Conservation (phyloP, 2,797 vertebrate genomes). For the Harpagifer antarcticus region DNA sequence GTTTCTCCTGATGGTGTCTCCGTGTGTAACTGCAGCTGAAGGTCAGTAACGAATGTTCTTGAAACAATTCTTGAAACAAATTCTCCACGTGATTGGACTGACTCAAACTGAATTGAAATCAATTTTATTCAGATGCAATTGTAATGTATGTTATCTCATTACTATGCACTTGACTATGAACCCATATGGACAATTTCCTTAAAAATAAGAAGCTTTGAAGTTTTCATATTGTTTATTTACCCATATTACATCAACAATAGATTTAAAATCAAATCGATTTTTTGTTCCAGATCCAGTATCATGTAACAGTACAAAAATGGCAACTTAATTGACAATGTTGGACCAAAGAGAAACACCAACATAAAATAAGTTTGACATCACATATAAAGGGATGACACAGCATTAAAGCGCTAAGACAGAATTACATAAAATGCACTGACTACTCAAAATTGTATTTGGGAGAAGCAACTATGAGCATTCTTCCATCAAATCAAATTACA, state of each 20-base stretch:
- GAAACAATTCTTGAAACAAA: neutral
- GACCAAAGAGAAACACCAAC: neutral
- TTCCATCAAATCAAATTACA: slow-evolving; percentile 12
- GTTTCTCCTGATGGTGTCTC: neutral
- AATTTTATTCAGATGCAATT: neutral
- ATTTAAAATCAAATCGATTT: neutral
- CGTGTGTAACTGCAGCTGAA: neutral
- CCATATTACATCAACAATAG: no score
- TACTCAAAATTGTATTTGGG: neutral
- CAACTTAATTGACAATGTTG: neutral
- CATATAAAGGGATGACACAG: neutral
- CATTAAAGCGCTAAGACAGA: slow-evolving; percentile 21
- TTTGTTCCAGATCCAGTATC: neutral
- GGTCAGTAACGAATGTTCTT: neutral
- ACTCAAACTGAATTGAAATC: neutral
- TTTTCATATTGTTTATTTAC: no score
- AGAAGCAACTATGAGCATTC: neutral
- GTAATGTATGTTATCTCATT: neutral
- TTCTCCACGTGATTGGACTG: no score
- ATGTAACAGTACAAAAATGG: neutral
- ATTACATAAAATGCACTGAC: neutral
- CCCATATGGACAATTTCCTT: no score
- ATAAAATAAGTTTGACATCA: neutral
- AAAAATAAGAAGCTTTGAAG: no score
- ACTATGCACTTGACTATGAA: no score